phyloP scores from a whole-genome alignment of 30 jellyfish, hydroid and myxozoan species.

The Hydractinia echinata region DNA sequence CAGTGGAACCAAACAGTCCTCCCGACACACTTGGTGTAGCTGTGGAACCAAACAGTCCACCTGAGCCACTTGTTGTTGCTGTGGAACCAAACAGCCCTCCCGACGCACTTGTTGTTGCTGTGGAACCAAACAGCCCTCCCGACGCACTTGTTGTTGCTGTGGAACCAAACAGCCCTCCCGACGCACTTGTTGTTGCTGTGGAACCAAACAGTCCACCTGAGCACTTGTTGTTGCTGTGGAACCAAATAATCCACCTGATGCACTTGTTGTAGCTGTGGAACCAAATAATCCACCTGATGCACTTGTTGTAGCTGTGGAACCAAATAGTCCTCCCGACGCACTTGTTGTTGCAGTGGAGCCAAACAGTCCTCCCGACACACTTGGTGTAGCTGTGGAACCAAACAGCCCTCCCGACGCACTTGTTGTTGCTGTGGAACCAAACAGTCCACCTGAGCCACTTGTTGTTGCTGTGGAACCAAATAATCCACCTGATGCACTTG shows the following conservation, averaged over 20 bases:
- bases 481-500: conserved; percentile 30
- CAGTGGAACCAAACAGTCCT: conserved; percentile 34
- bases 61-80: background rate
- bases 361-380: conserved; percentile 30
- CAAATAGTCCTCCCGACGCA: conserved; percentile 31
- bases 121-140: background rate
- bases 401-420: conserved; percentile 29
- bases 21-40: conserved; percentile 6
- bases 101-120: conserved; percentile 21
- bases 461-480: conserved; percentile 29
- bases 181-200: too few species aligned
- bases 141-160: conserved; percentile 20
- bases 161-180: conserved; percentile 51
- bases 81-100: conserved; percentile 35
- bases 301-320: conserved; percentile 38
- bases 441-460: conserved; percentile 22
- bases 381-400: conserved; percentile 14
- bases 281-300: conserved; percentile 20
- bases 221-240: conserved; percentile 38
- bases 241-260: conserved; percentile 27
- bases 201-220: too few species aligned
- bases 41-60: conserved; percentile 14
- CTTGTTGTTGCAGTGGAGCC: conserved; percentile 15
- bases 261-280: background rate
- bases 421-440: conserved; percentile 36